These are phyloP conservation scores for Dicentrarchus labrax DNA, from an alignment of 2,113 vertebrate genomes.

Conservation along the genomic window DNA sequence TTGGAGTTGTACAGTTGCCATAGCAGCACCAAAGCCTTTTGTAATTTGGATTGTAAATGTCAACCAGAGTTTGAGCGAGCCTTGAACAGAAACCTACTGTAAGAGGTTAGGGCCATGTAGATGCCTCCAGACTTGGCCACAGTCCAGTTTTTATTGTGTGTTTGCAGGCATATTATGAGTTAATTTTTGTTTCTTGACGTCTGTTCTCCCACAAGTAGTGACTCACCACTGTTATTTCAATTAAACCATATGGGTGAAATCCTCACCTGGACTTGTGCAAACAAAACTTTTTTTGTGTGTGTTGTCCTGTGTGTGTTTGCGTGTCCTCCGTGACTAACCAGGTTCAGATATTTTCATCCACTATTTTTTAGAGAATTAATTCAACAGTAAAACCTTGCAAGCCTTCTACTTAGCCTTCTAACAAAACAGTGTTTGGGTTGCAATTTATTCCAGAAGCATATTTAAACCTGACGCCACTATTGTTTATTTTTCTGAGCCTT, in stretches of 20 bases:
- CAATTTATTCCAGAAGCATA: not conserved
- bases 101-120: conserved; percentile 1
- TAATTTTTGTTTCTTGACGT: not conserved
- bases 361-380: not conserved
- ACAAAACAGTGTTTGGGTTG: not conserved
- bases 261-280: not conserved
- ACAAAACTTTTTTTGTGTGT: not conserved
- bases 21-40: conserved; percentile 4
- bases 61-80: not conserved
- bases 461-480: not conserved
- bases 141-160: not conserved
- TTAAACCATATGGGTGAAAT: conserved; percentile 15
- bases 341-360: not conserved
- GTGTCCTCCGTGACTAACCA: not conserved
- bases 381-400: not conserved
- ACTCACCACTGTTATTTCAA: conserved; percentile 3
- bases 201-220: conserved; percentile 3
- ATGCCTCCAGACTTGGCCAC: conserved; percentile 1
- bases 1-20: not conserved
- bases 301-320: not conserved
- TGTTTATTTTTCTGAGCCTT: not conserved
- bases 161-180: not conserved
- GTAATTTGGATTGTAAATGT: conserved; percentile 14
- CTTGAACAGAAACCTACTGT: conserved; percentile 8
- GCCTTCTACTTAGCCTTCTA: not conserved